These are phyloP conservation scores for Neodiprion virginianus DNA, from an alignment of 1,140 invertebrate genomes.

Conservation along the genomic window DNA sequence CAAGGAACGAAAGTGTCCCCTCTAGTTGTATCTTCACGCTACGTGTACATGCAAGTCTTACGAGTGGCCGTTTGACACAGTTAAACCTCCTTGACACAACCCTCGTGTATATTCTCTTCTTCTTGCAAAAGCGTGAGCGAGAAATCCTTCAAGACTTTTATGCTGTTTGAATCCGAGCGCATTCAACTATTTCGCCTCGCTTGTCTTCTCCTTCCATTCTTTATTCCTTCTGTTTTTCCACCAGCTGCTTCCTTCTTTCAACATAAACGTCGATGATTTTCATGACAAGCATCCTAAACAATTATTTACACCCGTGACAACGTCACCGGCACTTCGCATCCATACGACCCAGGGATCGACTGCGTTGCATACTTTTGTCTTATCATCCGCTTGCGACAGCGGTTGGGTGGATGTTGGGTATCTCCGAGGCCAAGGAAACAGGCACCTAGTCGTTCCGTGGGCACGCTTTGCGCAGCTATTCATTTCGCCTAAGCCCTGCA, in stretches of 20 bases:
- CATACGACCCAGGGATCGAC: neutral
- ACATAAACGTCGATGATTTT: neutral
- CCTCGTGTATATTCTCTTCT: neutral
- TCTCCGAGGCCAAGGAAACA: neutral
- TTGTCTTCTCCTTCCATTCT: neutral
- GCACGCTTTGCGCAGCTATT: neutral
- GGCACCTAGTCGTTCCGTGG: neutral
- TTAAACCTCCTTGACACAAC: constrained; percentile 3
- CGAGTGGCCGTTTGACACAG: constrained; percentile 6
- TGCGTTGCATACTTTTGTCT: neutral
- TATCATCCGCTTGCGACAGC: neutral
- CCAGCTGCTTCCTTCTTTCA: neutral
- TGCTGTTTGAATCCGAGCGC: neutral
- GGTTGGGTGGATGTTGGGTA: too few species aligned
- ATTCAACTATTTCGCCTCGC: neutral
- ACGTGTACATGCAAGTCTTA: neutral
- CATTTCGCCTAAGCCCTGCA: neutral
- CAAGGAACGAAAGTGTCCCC: neutral
- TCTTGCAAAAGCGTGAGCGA: neutral
- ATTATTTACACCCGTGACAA: neutral
- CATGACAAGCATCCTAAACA: neutral
- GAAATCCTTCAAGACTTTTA: constrained; percentile 6
- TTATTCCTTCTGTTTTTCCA: neutral
- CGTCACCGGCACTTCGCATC: neutral
- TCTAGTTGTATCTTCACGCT: neutral